Evolutionary conservation across 2,113 vertebrate genomes (phyloP).

Genomic region (Vidua macroura): DNA sequence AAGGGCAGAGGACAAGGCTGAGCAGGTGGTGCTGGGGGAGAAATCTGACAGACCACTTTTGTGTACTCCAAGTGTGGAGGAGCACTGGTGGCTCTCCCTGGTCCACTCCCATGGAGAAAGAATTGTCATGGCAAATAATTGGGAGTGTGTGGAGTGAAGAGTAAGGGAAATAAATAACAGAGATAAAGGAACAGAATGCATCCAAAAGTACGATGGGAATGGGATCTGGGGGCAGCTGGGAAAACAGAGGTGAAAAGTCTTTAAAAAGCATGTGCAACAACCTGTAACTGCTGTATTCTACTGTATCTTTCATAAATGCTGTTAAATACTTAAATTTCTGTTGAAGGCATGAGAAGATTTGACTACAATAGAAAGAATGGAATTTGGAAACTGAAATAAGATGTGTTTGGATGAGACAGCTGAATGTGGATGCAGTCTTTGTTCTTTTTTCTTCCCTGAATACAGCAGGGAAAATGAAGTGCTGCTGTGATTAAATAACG

Average conservation of each 20-base stretch:
- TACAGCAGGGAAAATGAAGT: not conserved
- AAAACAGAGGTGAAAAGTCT: not conserved
- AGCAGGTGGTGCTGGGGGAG: rapidly evolving
- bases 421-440: not conserved
- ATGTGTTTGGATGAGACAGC: not conserved
- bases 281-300: not conserved
- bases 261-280: not conserved
- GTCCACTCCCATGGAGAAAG: not conserved
- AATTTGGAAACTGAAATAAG: not conserved
- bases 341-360: not conserved
- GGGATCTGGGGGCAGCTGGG: not conserved
- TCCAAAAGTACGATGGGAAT: rapidly evolving
- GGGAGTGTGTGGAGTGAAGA: not conserved
- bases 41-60: not conserved
- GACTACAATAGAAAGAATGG: not conserved
- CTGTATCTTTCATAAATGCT: not conserved
- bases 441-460: not conserved
- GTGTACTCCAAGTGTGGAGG: not conserved
- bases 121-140: not conserved
- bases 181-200: not conserved
- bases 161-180: not conserved
- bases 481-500: not conserved
- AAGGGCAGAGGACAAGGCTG: not conserved
- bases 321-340: not conserved
- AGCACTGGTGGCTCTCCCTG: not conserved